Evolutionary conservation across 2,888 invertebrate species (phyloP).

Genomic region (Crepidodera aurea): DNA sequence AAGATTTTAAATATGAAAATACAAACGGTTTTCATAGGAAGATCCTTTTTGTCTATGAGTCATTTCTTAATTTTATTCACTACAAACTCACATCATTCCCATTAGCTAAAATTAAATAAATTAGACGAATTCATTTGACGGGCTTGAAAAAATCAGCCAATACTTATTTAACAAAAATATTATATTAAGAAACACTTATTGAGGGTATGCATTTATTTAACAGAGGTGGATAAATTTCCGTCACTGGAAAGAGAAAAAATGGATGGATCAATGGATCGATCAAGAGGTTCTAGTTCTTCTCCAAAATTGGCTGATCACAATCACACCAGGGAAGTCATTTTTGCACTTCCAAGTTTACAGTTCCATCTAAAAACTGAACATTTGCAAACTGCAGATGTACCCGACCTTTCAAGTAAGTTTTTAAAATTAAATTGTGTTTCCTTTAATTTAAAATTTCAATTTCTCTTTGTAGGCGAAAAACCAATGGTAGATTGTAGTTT

Average conservation of each 20-base stretch:
- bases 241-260: conserved; percentile 82
- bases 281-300: conserved; percentile 61
- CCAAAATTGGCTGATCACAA: conserved; percentile 78
- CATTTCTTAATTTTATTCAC: no score
- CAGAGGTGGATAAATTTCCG: conserved; percentile 91
- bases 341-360: conserved; percentile 92
- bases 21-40: no score
- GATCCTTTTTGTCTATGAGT: no score
- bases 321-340: conserved; percentile 94
- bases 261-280: conserved; percentile 66
- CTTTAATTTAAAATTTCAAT: conserved; percentile 4
- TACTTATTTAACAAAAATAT: no score
- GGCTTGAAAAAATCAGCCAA: no score
- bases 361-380: conserved; percentile 94
- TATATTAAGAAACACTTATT: no score
- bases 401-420: conserved; percentile 69
- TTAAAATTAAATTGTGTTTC: neutral
- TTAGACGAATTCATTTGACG: no score
- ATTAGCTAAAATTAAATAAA: no score
- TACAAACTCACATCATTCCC: no score
- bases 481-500: conserved; percentile 95
- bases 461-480: conserved; percentile 69
- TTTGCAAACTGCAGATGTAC: conserved; percentile 77
- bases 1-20: no score
- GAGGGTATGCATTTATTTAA: no score